These are phyloP conservation scores for Phrynosoma blainvillii DNA, from an alignment of 2,113 vertebrate species.

Conservation along the genomic window DNA sequence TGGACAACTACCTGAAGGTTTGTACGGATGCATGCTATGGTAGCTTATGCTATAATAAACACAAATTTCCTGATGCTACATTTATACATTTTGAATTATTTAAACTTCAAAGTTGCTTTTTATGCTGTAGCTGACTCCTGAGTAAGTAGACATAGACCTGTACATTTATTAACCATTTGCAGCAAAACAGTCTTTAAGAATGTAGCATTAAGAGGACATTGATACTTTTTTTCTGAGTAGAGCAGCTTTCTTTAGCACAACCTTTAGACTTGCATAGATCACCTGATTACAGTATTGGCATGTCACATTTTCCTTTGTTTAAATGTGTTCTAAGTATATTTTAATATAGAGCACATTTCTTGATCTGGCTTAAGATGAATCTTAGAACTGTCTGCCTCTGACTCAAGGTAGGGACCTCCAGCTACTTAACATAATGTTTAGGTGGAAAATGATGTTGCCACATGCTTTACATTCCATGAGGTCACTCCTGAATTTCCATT, in stretches of 20 bases:
- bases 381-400: slow-evolving; percentile 42
- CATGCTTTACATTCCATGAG: slow-evolving; percentile 26
- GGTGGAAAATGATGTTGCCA: slow-evolving; percentile 68
- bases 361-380: slow-evolving; percentile 6
- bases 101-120: slow-evolving; percentile 59
- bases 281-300: slow-evolving; percentile 48
- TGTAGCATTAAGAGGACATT: slow-evolving; percentile 43
- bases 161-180: slow-evolving; percentile 73
- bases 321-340: slow-evolving; percentile 48
- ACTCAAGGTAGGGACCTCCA: slow-evolving; percentile 62
- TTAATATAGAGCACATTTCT: slow-evolving; percentile 17
- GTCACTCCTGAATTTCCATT: not conserved
- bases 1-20: slow-evolving; percentile 90
- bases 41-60: slow-evolving; percentile 74
- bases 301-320: slow-evolving; percentile 33
- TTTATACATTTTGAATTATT: slow-evolving; percentile 70
- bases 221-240: slow-evolving; percentile 31
- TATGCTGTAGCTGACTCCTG: slow-evolving; percentile 48
- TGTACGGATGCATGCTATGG: slow-evolving; percentile 84
- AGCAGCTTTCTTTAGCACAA: slow-evolving; percentile 39
- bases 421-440: slow-evolving; percentile 68
- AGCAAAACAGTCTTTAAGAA: slow-evolving; percentile 21
- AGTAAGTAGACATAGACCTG: slow-evolving; percentile 69
- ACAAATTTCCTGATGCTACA: slow-evolving; percentile 67
- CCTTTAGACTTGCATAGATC: slow-evolving; percentile 51